Percentiles rank a stretch among this genome's conserved stretches.
phyloP scores from a whole-genome alignment of 2,888 invertebrate species.

The Panzeria rudis region DNA sequence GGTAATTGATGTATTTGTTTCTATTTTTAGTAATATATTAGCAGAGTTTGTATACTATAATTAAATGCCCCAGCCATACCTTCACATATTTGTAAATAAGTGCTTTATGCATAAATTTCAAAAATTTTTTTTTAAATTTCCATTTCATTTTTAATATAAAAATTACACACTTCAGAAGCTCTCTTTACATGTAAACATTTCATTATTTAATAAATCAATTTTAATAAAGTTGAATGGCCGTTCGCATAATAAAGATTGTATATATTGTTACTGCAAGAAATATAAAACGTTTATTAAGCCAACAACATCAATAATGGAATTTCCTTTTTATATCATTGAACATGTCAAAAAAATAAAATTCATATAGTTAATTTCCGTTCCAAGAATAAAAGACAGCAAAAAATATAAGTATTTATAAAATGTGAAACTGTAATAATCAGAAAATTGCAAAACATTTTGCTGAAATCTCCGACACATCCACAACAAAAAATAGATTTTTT shows the following conservation, averaged over 20 bases:
- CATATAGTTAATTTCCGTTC: slow-evolving; percentile 71
- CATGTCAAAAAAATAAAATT: slow-evolving; percentile 67
- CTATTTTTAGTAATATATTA: no score
- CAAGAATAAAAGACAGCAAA: slow-evolving; percentile 34
- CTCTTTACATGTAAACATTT: background rate
- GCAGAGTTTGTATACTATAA: no score
- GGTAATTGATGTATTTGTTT: no score
- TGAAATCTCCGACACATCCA: slow-evolving; percentile 29
- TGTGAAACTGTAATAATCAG: slow-evolving; percentile 26
- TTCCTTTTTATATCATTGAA: slow-evolving; percentile 66
- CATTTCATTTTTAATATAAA: background rate
- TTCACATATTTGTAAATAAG: no score
- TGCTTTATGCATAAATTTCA: no score
- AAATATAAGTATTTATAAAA: slow-evolving; percentile 21
- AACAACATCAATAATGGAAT: slow-evolving; percentile 63
- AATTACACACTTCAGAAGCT: background rate
- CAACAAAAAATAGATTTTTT: background rate
- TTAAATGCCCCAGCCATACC: no score
- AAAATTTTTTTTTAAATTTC: no score
- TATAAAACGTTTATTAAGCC: slow-evolving; percentile 28
- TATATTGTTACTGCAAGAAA: background rate
- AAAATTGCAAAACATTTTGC: slow-evolving; percentile 44
- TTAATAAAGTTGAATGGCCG: slow-evolving; percentile 25
- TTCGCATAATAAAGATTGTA: background rate
- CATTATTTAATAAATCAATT: slow-evolving; percentile 17